A percentile compares a stretch with the other conserved stretches of the same genome.
Evolutionary conservation across 2,113 vertebrate species (phyloP).

Genomic region (Phyllostomus discolor): DNA sequence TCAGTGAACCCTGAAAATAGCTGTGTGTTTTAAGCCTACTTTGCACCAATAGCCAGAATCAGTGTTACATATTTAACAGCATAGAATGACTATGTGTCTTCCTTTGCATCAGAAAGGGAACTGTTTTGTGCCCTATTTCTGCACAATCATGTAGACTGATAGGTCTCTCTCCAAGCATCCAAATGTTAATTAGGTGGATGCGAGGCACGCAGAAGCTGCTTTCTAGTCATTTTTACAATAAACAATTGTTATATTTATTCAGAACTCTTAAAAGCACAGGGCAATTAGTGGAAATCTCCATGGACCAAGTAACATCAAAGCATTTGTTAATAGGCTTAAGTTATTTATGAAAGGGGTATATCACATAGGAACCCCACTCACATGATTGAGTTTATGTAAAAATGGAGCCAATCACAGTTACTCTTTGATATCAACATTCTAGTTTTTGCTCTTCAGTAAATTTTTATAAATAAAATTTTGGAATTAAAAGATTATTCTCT

Average conservation of each 20-base stretch:
- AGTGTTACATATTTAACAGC: neutral
- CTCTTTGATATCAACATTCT: neutral
- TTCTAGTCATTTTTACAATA: constrained; percentile 42
- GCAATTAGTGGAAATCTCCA: constrained; percentile 63
- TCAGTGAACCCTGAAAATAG: constrained; percentile 17
- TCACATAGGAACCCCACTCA: constrained; percentile 26
- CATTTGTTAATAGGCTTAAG: constrained; percentile 62
- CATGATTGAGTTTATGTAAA: constrained; percentile 2
- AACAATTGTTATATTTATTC: constrained; percentile 58
- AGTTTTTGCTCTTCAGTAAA: constrained; percentile 13
- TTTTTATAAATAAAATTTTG: constrained; percentile 41
- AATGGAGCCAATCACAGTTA: constrained; percentile 28
- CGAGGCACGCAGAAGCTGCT: neutral
- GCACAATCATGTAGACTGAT: neutral
- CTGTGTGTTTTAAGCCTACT: neutral
- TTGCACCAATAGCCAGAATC: neutral
- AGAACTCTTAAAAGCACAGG: constrained; percentile 58
- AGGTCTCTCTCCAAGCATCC: neutral
- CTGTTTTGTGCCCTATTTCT: neutral
- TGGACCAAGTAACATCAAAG: constrained; percentile 50
- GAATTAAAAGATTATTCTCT: constrained; percentile 30
- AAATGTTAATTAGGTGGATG: neutral
- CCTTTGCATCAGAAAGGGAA: neutral
- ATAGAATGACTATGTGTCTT: neutral
- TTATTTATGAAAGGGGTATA: constrained; percentile 53